phyloP scores from a whole-genome alignment of 2,888 invertebrate genomes.

The Acleris cristana region DNA sequence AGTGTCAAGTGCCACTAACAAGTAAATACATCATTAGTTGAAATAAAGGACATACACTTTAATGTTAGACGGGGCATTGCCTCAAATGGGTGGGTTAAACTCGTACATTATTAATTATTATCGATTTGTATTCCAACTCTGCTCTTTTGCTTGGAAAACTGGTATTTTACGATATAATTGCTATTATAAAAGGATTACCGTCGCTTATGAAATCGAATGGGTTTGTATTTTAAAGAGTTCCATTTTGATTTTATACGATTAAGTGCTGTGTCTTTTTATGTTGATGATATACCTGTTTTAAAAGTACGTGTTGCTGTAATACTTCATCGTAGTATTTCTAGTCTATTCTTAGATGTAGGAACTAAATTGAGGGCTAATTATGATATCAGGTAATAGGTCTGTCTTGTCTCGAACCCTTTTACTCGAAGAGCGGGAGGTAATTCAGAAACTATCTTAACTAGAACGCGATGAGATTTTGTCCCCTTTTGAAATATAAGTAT shows the following conservation, averaged over 20 bases:
- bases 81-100: slow-evolving; percentile 27
- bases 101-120: slow-evolving; percentile 52
- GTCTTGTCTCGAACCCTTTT: no score
- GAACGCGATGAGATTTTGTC: no score
- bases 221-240: slow-evolving; percentile 32
- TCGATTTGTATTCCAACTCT: slow-evolving; percentile 50
- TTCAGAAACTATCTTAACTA: no score
- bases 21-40: slow-evolving; percentile 24
- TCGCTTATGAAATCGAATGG: slow-evolving; percentile 50
- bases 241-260: slow-evolving; percentile 29
- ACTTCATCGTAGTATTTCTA: no score
- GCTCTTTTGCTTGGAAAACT: slow-evolving; percentile 46
- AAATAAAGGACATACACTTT: slow-evolving; percentile 13
- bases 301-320: no score
- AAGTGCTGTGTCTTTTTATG: not conserved
- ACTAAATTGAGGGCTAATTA: no score
- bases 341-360: no score
- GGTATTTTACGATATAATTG: slow-evolving; percentile 57
- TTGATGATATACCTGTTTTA: not conserved
- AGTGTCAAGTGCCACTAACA: slow-evolving; percentile 17
- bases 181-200: slow-evolving; percentile 54
- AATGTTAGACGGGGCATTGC: slow-evolving; percentile 17
- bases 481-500: no score
- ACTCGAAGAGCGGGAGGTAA: no score
- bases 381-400: no score